Base-by-base conservation (phyloP, 2,888 invertebrate genomes). In the Synergus itoensis region DNA sequence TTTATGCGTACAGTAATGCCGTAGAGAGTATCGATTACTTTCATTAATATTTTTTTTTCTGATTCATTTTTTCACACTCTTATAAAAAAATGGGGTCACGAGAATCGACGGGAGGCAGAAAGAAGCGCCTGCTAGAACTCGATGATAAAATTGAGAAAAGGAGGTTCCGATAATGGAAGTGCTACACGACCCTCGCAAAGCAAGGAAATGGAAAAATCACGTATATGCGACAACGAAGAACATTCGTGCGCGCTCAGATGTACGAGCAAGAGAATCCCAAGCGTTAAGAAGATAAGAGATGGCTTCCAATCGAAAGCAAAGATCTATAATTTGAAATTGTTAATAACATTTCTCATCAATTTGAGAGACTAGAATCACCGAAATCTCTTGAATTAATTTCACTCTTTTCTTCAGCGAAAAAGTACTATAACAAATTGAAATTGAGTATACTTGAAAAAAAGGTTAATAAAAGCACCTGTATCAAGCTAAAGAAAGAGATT, bases 71-170 rank as follows among this genome's bases (percentile, higher is more conserved):
- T n/a, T n/a, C 53, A 18, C n/a, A n/a, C 8, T 53, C 21, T 60
- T 1, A 12, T 45, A 43, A 73, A 73, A 73, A 73, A 73, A 73
- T 73, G 53, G 36, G 73, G 48, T 73, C 73, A 73, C 36, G 36
- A 73, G 73, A 53, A 73, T 73, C 73, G 53, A 53, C 73, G 48
- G 48, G 73, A 60, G 21, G 21, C 60, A 60, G 12, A 18, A 60
- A 60, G 12, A 18, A 60, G 36, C 36, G 53, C 53, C 48, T 73
- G 73, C 73, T 53, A 73, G 73, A 73, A 69, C 48, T 48, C 48
- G 73, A 73, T 73, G 73, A 73, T 73, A 73, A 73, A 73, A 73
- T 53, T 73, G 73, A 73, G 73, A 73, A 73, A 69, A 73, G 73
- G 40, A 73, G 73, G 73, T 73, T 73, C 73, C 73, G 53, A 73